phyloP scores from a whole-genome alignment of 92 coral and sea anemone species.

The Parazoanthus swiftii region DNA sequence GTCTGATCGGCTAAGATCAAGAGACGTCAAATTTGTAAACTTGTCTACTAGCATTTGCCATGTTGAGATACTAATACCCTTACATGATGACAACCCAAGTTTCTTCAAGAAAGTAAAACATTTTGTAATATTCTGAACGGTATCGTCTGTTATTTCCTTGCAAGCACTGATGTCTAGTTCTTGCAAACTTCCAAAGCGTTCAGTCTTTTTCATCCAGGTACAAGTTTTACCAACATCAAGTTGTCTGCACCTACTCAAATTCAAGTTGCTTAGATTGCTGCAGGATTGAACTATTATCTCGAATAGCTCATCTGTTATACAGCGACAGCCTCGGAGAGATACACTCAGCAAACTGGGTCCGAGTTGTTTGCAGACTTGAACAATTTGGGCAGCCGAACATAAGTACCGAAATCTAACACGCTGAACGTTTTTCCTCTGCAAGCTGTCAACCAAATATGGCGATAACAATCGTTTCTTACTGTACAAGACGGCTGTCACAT shows the following conservation, averaged over 20 bases:
- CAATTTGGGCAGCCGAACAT: slow-evolving; percentile 60
- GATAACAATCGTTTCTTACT: slow-evolving; percentile 66
- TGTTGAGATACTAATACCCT: slow-evolving; percentile 53
- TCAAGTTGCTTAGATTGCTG: slow-evolving; percentile 48
- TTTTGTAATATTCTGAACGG: slow-evolving; percentile 59
- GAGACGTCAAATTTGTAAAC: slow-evolving; percentile 44
- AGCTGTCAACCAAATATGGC: slow-evolving; percentile 61
- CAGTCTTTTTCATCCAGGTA: slow-evolving; percentile 54
- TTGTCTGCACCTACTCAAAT: slow-evolving; percentile 78
- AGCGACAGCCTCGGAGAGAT: slow-evolving; percentile 70
- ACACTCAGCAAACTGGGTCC: slow-evolving; percentile 54
- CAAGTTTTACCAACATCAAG: slow-evolving; percentile 64
- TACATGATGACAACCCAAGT: slow-evolving; percentile 77
- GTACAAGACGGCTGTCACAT: slow-evolving; percentile 50
- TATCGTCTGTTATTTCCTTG: slow-evolving; percentile 65
- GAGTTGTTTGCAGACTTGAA: slow-evolving; percentile 76
- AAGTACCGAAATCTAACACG: slow-evolving; percentile 60
- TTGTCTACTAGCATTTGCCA: slow-evolving; percentile 65
- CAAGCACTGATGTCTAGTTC: slow-evolving; percentile 67
- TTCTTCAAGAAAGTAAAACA: slow-evolving; percentile 45
- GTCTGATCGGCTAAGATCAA: slow-evolving; percentile 85
- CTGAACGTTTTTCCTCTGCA: slow-evolving; percentile 69
- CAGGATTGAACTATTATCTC: slow-evolving; percentile 44
- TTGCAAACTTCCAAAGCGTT: slow-evolving; percentile 31
- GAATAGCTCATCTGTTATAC: slow-evolving; percentile 57